Percentiles rank a stretch among this genome's conserved stretches.
These are phyloP conservation scores for Pararge aegeria DNA, from an alignment of 1,140 invertebrate species.

Conservation along the genomic window DNA sequence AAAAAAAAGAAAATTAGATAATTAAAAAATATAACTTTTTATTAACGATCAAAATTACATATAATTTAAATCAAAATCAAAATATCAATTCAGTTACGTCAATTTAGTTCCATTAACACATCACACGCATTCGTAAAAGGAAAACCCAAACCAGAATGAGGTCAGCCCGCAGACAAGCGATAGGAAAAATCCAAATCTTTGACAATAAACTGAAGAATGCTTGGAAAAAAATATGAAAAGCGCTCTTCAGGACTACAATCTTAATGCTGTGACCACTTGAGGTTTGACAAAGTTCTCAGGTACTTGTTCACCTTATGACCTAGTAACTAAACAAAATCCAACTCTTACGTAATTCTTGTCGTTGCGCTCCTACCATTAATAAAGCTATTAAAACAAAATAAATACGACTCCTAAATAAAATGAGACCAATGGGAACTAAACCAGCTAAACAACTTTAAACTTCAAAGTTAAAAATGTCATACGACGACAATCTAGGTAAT, in stretches of 20 bases:
- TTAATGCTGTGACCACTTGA: constrained; percentile 39
- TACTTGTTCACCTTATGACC: constrained; percentile 15
- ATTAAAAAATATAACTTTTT: too few relatives aligned
- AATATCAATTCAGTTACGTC: background rate
- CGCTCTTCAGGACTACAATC: constrained; percentile 5
- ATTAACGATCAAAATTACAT: too few relatives aligned
- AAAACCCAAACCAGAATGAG: background rate
- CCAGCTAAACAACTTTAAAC: too few relatives aligned
- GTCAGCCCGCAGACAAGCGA: background rate
- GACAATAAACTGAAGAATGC: background rate
- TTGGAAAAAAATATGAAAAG: background rate
- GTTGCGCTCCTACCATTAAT: background rate
- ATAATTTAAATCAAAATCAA: too few relatives aligned
- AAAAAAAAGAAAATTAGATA: too few relatives aligned
- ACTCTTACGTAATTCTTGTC: constrained; percentile 27
- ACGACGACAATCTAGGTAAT: too few relatives aligned
- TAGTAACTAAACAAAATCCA: constrained; percentile 28
- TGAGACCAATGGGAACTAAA: too few relatives aligned
- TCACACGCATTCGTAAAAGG: background rate
- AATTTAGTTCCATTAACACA: constrained; percentile 1
- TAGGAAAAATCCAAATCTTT: constrained; percentile 1
- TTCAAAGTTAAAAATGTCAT: too few relatives aligned
- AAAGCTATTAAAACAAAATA: constrained; percentile 2
- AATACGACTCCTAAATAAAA: background rate
- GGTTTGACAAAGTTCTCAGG: constrained; percentile 41